A percentile compares a stretch with the other conserved stretches of the same genome.
These are phyloP conservation scores for Diacarnus erythraeanus DNA, from an alignment of 37 sponge, comb jelly and placozoan species.

Conservation along the genomic window DNA sequence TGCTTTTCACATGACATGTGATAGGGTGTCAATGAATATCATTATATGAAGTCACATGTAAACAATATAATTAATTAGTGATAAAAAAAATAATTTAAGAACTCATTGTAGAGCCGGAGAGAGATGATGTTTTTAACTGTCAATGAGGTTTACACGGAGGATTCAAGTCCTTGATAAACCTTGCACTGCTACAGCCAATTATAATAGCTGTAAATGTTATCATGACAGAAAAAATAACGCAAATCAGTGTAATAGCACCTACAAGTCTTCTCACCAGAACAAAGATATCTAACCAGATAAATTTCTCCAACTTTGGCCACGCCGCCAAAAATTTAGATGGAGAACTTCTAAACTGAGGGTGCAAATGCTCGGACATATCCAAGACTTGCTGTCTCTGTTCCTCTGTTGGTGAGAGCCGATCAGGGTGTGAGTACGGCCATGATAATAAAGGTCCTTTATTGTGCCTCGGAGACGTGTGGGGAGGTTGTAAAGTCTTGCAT, in stretches of 20 bases:
- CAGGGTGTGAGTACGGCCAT: slow-evolving; percentile 55
- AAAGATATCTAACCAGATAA: slow-evolving; percentile 55
- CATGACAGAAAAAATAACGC: slow-evolving; percentile 6
- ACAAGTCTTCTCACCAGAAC: slow-evolving; percentile 12
- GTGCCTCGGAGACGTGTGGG: background rate
- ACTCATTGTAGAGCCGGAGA: too few relatives aligned
- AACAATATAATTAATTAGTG: background rate
- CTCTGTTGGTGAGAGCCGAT: slow-evolving; percentile 8
- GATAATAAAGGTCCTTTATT: slow-evolving; percentile 22
- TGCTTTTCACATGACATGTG: too few relatives aligned
- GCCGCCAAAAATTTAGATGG: slow-evolving; percentile 16
- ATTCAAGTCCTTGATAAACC: slow-evolving; percentile 7
- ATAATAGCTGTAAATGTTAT: background rate
- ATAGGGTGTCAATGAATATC: background rate
- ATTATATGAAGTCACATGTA: background rate
- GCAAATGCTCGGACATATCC: background rate
- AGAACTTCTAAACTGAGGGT: background rate
- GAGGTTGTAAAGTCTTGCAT: background rate
- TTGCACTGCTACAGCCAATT: slow-evolving; percentile 8
- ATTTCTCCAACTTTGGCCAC: slow-evolving; percentile 47
- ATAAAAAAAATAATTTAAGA: too few relatives aligned
- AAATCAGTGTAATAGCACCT: slow-evolving; percentile 34
- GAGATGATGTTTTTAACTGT: too few relatives aligned
- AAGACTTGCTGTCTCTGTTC: background rate
- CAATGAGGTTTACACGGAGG: background rate